Percentiles rank a stretch among this genome's conserved stretches.
Evolutionary conservation across 2,797 vertebrate species (phyloP).

Genomic region (Staurois parvus): DNA sequence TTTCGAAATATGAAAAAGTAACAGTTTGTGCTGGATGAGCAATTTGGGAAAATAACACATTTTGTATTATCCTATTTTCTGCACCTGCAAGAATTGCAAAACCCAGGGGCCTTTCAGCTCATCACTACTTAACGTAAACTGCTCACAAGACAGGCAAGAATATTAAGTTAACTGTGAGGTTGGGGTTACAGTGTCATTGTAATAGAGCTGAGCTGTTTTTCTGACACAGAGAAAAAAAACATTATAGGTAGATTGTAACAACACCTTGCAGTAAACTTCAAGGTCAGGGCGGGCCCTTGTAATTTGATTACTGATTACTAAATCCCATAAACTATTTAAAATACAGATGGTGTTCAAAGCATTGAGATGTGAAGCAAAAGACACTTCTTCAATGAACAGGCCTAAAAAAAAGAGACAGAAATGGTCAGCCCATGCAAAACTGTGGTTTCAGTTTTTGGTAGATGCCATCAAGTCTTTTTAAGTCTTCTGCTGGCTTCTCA

Average conservation of each 20-base stretch:
- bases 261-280: conserved; percentile 4
- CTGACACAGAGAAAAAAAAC: background rate
- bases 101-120: conserved; percentile 42
- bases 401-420: too few species aligned
- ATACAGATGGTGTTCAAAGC: background rate
- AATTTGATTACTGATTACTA: background rate
- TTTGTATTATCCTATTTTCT: conserved; percentile 49
- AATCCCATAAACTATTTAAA: background rate
- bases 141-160: conserved; percentile 38
- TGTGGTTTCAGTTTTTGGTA: too few species aligned
- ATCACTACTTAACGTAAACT: conserved; percentile 39
- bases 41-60: conserved; percentile 42
- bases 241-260: background rate
- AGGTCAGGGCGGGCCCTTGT: background rate
- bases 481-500: too few species aligned
- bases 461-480: too few species aligned
- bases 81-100: conserved; percentile 53
- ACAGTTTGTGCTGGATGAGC: conserved; percentile 49
- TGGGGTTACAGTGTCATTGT: conserved; percentile 12
- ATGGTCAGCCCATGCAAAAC: too few species aligned
- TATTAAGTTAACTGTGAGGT: conserved; percentile 43
- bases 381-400: too few species aligned
- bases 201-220: conserved; percentile 30
- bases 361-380: background rate
- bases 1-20: conserved; percentile 34